phyloP scores from a whole-genome alignment of 37 sponge, comb jelly and placozoan species.

The Aplysina aerophoba region DNA sequence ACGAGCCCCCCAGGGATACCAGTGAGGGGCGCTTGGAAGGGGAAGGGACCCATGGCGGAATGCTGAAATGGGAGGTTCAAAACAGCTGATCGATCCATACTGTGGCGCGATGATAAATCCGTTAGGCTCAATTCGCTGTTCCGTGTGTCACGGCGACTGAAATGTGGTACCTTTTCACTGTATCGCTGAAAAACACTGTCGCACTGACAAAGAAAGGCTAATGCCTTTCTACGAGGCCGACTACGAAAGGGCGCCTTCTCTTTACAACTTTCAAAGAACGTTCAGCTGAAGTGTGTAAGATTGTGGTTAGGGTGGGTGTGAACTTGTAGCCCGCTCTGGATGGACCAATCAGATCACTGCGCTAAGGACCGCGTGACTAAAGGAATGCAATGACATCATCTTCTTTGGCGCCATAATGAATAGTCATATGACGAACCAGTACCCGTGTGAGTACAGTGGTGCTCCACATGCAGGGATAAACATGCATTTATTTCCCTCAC shows the following conservation, averaged over 20 bases:
- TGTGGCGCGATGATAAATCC: neutral
- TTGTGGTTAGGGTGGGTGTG: conserved; percentile 39
- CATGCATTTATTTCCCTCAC: too few species aligned
- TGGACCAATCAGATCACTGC: conserved; percentile 25
- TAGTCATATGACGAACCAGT: neutral
- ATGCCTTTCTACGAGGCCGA: neutral
- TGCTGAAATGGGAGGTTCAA: conserved; percentile 27
- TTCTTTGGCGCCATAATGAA: conserved; percentile 19
- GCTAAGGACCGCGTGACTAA: conserved; percentile 16
- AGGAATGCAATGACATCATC: conserved; percentile 25
- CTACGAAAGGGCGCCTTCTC: neutral
- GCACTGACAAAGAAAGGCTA: neutral
- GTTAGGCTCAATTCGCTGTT: conserved; percentile 6
- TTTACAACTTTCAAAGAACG: neutral
- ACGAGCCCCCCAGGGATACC: conserved; percentile 9
- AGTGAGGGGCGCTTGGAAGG: conserved; percentile 18
- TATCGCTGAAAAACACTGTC: neutral
- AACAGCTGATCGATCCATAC: conserved; percentile 37
- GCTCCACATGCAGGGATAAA: too few species aligned
- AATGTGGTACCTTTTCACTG: neutral
- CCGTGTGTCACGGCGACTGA: neutral
- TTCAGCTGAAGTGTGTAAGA: conserved; percentile 31
- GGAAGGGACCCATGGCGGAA: conserved; percentile 19
- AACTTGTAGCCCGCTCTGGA: conserved; percentile 7
- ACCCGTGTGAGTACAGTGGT: too few species aligned